phyloP scores from a whole-genome alignment of 2,888 invertebrate genomes.

The Polymixis flavicincta region DNA sequence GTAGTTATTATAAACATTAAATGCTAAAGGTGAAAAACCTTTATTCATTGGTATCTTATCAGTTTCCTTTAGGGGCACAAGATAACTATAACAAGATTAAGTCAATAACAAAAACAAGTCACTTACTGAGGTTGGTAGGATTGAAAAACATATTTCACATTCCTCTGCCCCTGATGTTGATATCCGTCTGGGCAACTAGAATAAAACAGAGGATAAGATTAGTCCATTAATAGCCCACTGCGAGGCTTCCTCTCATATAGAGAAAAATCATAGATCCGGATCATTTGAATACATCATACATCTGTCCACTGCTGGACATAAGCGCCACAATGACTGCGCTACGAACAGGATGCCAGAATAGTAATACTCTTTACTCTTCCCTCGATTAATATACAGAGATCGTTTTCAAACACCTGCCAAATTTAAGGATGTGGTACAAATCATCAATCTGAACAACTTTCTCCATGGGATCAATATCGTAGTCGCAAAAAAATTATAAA shows the following conservation, averaged over 20 bases:
- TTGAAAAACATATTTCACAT: constrained; percentile 98
- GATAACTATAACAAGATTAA: constrained; percentile 45
- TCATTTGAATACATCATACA: background rate
- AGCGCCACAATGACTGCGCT: background rate
- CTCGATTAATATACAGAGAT: background rate
- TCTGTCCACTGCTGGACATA: too few species aligned
- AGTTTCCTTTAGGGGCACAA: constrained; percentile 34
- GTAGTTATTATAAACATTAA: constrained; percentile 17
- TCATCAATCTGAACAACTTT: too few species aligned
- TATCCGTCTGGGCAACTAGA: constrained; percentile 91
- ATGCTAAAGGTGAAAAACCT: constrained; percentile 41
- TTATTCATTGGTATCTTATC: constrained; percentile 46
- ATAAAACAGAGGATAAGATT: constrained; percentile 58
- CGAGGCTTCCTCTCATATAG: background rate
- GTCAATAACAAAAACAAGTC: constrained; percentile 45
- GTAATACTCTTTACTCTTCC: background rate
- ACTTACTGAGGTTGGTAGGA: constrained; percentile 95
- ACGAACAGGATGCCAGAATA: background rate
- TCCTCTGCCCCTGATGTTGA: constrained; percentile 95
- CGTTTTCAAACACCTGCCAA: too few species aligned
- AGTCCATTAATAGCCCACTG: background rate
- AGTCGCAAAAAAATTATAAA: too few species aligned
- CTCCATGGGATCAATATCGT: too few species aligned
- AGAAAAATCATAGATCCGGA: background rate
- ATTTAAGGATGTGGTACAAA: too few species aligned